These are phyloP conservation scores for Uropsilus gracilis DNA, from an alignment of 2,113 vertebrate genomes.

Conservation along the genomic window DNA sequence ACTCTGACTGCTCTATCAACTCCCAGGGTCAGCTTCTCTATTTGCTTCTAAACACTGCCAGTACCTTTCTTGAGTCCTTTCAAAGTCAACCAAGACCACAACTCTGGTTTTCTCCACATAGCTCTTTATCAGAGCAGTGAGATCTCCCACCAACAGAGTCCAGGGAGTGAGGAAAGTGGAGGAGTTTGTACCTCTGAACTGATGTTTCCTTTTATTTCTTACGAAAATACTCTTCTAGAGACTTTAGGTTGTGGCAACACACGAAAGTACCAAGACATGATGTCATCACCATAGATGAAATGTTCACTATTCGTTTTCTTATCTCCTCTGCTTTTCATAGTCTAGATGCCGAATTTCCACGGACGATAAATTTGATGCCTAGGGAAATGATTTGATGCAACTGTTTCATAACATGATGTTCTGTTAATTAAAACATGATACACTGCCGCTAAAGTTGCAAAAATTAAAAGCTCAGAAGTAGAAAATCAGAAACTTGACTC, in stretches of 20 bases:
- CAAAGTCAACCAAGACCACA: neutral
- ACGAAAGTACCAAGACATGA: neutral
- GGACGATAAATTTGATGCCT: conserved; percentile 25
- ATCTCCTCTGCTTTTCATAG: conserved; percentile 17
- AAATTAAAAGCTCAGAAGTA: neutral
- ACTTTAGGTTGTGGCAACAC: neutral
- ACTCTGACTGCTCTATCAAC: neutral
- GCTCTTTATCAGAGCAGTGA: neutral
- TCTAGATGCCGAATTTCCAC: conserved; percentile 45
- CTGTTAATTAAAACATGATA: conserved; percentile 69
- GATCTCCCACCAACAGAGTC: neutral
- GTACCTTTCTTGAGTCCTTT: conserved; percentile 23
- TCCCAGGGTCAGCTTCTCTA: neutral
- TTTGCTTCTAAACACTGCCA: neutral
- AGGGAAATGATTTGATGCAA: conserved; percentile 64
- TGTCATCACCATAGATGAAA: neutral
- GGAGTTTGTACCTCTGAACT: neutral
- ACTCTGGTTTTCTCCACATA: neutral
- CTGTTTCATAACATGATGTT: conserved; percentile 63
- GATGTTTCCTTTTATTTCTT: neutral
- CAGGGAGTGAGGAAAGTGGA: neutral
- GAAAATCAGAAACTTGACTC: neutral
- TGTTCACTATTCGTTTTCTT: neutral
- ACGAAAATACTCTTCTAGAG: neutral
- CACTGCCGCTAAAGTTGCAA: conserved; percentile 9